Percentiles rank a stretch among this genome's conserved stretches.
Conservation (phyloP, 2,113 vertebrate species). For the Hiodon tergisus region DNA sequence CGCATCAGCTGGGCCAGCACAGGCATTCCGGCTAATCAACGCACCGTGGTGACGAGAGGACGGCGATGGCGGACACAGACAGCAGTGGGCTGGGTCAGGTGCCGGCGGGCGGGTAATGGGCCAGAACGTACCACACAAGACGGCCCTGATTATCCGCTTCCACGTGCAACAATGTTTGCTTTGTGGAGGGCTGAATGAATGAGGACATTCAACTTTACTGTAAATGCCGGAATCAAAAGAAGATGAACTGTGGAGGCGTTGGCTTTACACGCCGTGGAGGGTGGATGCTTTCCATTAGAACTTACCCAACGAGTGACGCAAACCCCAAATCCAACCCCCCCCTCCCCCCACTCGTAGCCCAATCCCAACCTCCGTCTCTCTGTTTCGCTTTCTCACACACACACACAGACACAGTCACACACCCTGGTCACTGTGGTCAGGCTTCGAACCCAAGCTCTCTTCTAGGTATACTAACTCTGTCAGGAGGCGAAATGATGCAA, state of each 20-base stretch:
- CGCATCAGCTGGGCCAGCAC: constrained; percentile 28
- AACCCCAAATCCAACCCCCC: constrained; percentile 38
- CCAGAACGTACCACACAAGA: constrained; percentile 99
- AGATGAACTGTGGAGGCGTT: constrained; percentile 79
- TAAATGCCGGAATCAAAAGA: constrained; percentile 82
- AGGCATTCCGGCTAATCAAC: constrained; percentile 86
- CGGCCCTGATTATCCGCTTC: constrained; percentile 89
- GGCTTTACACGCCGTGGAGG: constrained; percentile 52
- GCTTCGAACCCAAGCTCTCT: not conserved
- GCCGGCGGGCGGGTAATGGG: constrained; percentile 91
- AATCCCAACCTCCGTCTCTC: not conserved
- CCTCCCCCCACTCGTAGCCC: constrained; percentile 35
- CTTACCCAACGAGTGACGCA: constrained; percentile 77
- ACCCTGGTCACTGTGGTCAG: not conserved
- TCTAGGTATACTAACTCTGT: not conserved
- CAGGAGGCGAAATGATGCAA: not conserved
- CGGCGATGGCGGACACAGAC: constrained; percentile 93
- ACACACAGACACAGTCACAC: no score
- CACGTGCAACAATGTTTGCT: constrained; percentile 99
- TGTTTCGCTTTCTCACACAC: no score
- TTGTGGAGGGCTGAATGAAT: constrained; percentile 97
- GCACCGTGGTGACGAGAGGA: constrained; percentile 75
- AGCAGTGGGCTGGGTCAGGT: constrained; percentile 78
- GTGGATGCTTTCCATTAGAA: constrained; percentile 78
- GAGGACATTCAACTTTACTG: constrained; percentile 93